These are phyloP conservation scores for Ondatra zibethicus DNA, from an alignment of 2,113 vertebrate genomes.

Conservation along the genomic window DNA sequence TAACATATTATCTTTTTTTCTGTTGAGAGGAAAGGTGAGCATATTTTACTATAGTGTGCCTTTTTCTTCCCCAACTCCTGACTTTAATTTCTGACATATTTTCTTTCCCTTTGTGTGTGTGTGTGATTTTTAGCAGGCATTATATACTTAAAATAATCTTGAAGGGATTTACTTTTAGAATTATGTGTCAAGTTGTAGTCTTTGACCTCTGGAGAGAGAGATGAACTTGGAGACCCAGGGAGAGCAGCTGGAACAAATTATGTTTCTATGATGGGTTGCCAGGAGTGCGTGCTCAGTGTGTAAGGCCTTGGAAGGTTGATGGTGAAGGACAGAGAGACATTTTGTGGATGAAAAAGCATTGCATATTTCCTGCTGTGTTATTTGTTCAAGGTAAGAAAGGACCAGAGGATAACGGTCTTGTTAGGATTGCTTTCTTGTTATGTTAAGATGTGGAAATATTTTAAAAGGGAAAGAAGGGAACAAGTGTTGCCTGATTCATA, in stretches of 20 bases:
- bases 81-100: not conserved
- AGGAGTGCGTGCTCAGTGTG: not conserved
- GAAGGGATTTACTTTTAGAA: not conserved
- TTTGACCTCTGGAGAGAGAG: conserved; percentile 9
- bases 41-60: not conserved
- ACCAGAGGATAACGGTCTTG: not conserved
- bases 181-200: not conserved
- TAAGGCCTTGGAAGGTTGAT: not conserved
- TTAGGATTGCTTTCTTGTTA: conserved; percentile 13
- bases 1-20: conserved; percentile 50
- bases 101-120: not conserved
- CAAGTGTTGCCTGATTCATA: not conserved
- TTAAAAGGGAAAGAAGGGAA: not conserved
- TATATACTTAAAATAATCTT: not conserved
- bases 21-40: not conserved
- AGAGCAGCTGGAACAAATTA: not conserved
- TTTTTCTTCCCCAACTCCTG: not conserved
- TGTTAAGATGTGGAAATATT: not conserved
- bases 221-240: not conserved
- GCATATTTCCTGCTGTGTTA: not conserved
- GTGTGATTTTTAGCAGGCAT: not conserved
- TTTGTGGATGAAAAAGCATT: not conserved
- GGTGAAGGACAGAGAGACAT: conserved; percentile 15
- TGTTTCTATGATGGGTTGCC: not conserved
- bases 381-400: conserved; percentile 12